Evolutionary conservation across 2,113 vertebrate species (phyloP), one percentile per base, ranked within the genome.

Genomic region (Bambusicola thoracicus): DNA sequence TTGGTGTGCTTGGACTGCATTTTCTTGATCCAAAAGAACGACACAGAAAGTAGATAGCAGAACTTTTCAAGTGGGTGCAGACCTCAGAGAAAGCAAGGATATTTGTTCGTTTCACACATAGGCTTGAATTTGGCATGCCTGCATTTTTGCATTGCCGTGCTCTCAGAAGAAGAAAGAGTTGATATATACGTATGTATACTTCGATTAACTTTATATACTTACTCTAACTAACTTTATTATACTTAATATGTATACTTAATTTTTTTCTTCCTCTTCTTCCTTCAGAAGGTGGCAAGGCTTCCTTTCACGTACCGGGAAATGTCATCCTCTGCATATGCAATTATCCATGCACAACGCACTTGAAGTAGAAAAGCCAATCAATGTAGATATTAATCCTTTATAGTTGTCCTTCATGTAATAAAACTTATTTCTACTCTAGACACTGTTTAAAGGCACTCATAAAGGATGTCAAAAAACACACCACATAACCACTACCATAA

Each of bases 311-410:
- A 67, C 58, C 73, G 22, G 21, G 40, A 94, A 94, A 93, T 74
- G 38, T 55, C 66, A 69, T n/a, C 86, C 40, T 68, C 89, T 85
- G 62, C 48, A 73, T 73, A 40, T 6, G 21, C 32, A 88, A 29
- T 90, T 94, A 81, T 34, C 49, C 51, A 61, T 59, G 89, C 56
- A 76, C 43, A 92, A 63, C 22, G 27, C 14, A 43, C 58, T 73
- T 89, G 49, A 91, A 86, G 58, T 17, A 70, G 13, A 90, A 19
- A 88, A 92, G 44, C 43, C 76, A 95, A 89, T 65, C 92, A 82
- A 63, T 18, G 15, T 69, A 80, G 22, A 81, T 94, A 85, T 79
- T 65, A 76, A 84, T 74, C 29, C 55, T 82, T 94, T 91, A 65
- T 51, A 74, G 77, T 16, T 90, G 66, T 67, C 61, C 61, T 95